Base-by-base conservation (phyloP, 2,797 vertebrate species). In the Enteromius paludinosus region DNA sequence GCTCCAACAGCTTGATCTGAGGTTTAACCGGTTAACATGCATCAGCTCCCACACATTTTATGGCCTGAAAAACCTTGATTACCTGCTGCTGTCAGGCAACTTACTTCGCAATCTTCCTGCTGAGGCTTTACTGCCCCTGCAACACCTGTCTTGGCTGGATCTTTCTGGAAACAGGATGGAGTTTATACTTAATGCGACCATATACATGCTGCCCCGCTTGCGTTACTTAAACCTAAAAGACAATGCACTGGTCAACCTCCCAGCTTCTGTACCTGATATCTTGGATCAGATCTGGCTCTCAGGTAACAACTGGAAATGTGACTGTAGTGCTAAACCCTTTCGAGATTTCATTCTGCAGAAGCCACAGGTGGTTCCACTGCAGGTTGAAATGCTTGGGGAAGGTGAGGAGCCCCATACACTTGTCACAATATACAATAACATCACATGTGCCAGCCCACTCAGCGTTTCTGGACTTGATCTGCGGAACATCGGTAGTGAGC, bases 281-380 rank as follows among this genome's bases (percentile, higher is more conserved):
- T 91, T 99, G 88, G 95, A 97, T 86, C 97, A 96, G 90, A 95
- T 99, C 35, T 96, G 97, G 96, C 93, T 99, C 0, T 95, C 94
- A 25, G 96, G 96, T 8, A 99, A 99, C 92, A 92, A 84, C n/a
- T 99, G 98, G 97, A 94, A 93, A 81, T 99, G 98, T 68, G 90
- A 96, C 86, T 99, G 98, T 81, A 89, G 91, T 0, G 90, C 95
- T 61, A 92, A 93, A 87, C 90, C 92, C 0, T 95, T 99, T 62
- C 84, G 95, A 88, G 94, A 95, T 80, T 96, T 97, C 73, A 95
- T 94, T 30, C 82, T 96, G 87, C 93, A 88, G 83, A 94, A 96
- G 61, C 95, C 95, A 0, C 47, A 81, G 0, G 91, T 96, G 9
- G 93, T 97, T 23, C 97, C 97, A 0, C 95, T 96, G 56, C 95